Evolutionary conservation across 2,797 vertebrate species (phyloP).

Genomic region (Tamandua tetradactyla): DNA sequence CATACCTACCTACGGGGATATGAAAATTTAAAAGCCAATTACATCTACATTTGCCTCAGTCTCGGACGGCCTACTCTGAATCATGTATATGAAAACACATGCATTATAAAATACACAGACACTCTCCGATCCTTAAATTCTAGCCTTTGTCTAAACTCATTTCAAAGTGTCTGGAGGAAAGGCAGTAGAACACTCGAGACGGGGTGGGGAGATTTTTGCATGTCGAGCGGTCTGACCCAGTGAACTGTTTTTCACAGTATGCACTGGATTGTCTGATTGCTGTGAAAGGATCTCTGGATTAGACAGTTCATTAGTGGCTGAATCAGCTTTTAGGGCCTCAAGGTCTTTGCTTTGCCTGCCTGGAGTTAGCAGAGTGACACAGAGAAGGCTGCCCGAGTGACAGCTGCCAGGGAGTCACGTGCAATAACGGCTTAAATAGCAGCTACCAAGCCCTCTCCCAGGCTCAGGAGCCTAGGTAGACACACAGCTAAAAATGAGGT

Average conservation of each 20-base stretch:
- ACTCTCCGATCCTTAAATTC: slow-evolving; percentile 24
- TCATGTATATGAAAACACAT: neutral
- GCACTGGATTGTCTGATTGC: neutral
- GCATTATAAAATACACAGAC: neutral
- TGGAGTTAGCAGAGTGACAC: neutral
- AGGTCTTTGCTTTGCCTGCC: neutral
- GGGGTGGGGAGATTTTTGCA: slow-evolving; percentile 18
- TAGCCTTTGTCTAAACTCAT: neutral
- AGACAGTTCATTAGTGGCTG: slow-evolving; percentile 53
- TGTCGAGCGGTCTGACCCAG: slow-evolving; percentile 46
- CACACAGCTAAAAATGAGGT: neutral
- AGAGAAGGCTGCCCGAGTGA: neutral
- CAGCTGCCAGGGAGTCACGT: neutral
- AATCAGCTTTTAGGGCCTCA: slow-evolving; percentile 1
- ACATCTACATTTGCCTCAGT: neutral
- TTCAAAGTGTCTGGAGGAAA: slow-evolving; percentile 44
- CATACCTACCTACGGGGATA: neutral
- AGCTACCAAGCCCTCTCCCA: neutral
- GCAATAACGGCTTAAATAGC: neutral
- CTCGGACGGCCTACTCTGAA: neutral
- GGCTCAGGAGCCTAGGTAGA: neutral
- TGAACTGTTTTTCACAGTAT: slow-evolving; percentile 47
- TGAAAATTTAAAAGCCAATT: neutral
- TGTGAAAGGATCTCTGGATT: slow-evolving; percentile 64
- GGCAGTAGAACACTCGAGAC: neutral